Base-by-base conservation (phyloP, 2,797 vertebrate species). In the Anniella stebbinsi region DNA sequence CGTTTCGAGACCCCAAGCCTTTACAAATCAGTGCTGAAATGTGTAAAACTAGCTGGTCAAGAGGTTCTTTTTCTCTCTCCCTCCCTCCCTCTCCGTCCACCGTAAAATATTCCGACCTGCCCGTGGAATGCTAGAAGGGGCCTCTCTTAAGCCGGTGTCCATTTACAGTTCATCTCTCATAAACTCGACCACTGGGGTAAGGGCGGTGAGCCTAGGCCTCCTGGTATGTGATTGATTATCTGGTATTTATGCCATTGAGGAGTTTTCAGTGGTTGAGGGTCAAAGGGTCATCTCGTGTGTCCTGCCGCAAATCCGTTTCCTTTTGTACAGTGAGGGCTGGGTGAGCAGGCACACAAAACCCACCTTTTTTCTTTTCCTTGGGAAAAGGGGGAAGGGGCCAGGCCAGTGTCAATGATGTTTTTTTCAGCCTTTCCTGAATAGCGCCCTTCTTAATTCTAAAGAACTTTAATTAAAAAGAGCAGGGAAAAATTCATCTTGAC, bases 211-310 rank as follows among this genome's bases (percentile, higher is more conserved):
- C 98, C 98, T 97, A 93, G 97, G 93, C 97, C 96, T 97, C 97
- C 97, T 97, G 97, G 97, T 98, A 98, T 98, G 98, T 99, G 99
- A 99, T 99, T 99, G 98, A 99, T 98, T 98, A 98, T 98, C 97
- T 98, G 98, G 98, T 96, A 98, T 98, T 97, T 98, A 97, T 98
- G 98, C 98, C 98, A 98, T 98, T 97, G 96, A 98, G 97, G 97
- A 97, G 98, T 98, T 98, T 98, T 99, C 98, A 98, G 98, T 97
- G 93, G 98, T 97, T 97, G 96, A 92, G 96, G 98, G 98, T 98
- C 96, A 98, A 93, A 80, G 97, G 98, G 98, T 98, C 98, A 98
- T 98, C 98, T 98, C 98, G 97, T 97, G 97, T 98, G 97, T 97
- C 97, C 97, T 97, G 96, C 98, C 96, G 98, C 98, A 98, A 98